Percentiles rank a stretch among this genome's conserved stretches.
Evolutionary conservation across 1,140 invertebrate genomes (phyloP).

Genomic region (Plutomurus gul): DNA sequence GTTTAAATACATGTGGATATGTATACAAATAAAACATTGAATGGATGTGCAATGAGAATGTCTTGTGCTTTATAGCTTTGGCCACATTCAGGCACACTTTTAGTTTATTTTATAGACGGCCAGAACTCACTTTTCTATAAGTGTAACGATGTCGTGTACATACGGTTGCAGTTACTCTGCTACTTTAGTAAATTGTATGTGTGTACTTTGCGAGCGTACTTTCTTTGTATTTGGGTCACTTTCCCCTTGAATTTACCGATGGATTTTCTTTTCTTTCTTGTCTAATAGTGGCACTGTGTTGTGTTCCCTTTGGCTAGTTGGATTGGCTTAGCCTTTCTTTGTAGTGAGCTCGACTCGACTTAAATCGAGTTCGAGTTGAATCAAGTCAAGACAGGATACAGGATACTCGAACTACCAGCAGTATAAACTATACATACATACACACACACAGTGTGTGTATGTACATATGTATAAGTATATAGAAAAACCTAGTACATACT

Average conservation of each 20-base stretch:
- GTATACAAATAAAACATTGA: neutral
- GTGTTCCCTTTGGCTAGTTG: neutral
- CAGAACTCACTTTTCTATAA: neutral
- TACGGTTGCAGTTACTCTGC: neutral
- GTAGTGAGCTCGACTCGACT: neutral
- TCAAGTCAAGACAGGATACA: neutral
- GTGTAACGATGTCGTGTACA: neutral
- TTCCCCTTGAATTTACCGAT: neutral
- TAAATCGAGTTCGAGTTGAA: neutral
- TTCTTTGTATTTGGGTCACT: conserved; percentile 5
- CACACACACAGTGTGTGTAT: neutral
- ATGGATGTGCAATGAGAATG: neutral
- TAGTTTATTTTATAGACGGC: conserved; percentile 4
- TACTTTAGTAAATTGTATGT: neutral
- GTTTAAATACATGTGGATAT: neutral
- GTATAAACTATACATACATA: too few relatives aligned
- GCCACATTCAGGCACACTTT: neutral
- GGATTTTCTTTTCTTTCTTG: neutral
- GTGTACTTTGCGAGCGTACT: neutral
- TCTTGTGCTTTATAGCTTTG: neutral
- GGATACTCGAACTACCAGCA: neutral
- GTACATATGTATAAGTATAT: neutral
- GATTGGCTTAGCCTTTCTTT: conserved; percentile 1
- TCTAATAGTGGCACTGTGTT: neutral
- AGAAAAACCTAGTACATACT: neutral